Percentiles rank a stretch among this genome's conserved stretches.
Evolutionary conservation across 2,797 vertebrate genomes (phyloP).

Genomic region (Calcarius lapponicus): DNA sequence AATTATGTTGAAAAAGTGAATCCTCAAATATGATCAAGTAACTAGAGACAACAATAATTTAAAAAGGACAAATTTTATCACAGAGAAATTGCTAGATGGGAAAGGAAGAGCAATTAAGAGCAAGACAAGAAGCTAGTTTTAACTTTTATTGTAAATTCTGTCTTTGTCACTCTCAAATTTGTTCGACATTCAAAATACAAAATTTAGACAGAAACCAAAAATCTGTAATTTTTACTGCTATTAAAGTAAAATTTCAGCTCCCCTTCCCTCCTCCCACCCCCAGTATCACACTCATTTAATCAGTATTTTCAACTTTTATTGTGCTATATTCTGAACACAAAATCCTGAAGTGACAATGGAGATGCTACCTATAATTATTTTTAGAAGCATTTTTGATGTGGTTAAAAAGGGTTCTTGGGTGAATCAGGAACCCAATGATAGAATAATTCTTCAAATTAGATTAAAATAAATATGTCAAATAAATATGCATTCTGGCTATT

Average conservation of each 20-base stretch:
- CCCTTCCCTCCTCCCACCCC: rapidly evolving
- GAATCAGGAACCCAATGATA: not conserved
- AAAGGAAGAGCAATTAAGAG: not conserved
- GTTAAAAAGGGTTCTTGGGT: not conserved
- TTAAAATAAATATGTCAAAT: not conserved
- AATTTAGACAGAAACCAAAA: not conserved
- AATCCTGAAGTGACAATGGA: not conserved
- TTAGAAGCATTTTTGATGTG: not conserved
- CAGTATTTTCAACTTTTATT: not conserved
- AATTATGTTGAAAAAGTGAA: not conserved
- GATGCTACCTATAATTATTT: not conserved
- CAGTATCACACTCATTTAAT: not conserved
- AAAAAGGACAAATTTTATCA: not conserved
- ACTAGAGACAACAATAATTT: not conserved
- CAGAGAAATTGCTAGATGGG: not conserved
- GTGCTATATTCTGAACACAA: not conserved
- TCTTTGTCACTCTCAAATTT: not conserved
- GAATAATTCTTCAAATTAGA: not conserved
- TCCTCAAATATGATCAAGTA: not conserved
- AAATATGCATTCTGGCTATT: not conserved
- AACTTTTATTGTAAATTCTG: not conserved
- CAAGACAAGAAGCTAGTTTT: not conserved
- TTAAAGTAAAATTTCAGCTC: not conserved
- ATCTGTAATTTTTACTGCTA: not conserved
- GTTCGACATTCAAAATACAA: not conserved